Conservation (phyloP, 2,888 invertebrate genomes). For the Macrosiphum euphorbiae region DNA sequence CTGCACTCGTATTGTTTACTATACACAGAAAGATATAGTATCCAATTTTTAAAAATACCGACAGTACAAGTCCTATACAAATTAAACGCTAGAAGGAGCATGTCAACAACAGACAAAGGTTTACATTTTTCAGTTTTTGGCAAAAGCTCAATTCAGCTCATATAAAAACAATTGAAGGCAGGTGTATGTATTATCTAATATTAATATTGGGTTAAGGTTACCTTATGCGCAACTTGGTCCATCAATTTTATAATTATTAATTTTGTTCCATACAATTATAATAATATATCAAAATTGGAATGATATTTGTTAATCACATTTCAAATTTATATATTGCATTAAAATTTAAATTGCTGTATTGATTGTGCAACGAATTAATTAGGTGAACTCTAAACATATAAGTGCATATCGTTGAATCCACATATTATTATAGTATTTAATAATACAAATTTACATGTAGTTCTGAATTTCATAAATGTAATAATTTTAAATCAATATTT, state of each 20-base stretch:
- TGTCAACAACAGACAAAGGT: neutral
- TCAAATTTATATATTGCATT: neutral
- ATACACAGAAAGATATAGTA: neutral
- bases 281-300: neutral
- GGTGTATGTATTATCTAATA: neutral
- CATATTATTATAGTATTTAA: no score
- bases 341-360: neutral
- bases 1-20: neutral
- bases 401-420: no score
- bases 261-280: neutral
- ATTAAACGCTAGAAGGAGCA: constrained; percentile 36
- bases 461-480: neutral
- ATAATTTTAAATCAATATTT: neutral
- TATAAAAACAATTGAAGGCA: neutral
- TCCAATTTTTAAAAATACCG: neutral
- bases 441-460: neutral
- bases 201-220: neutral
- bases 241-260: neutral
- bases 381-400: neutral
- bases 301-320: neutral
- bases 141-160: neutral
- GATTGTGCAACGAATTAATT: neutral
- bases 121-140: neutral
- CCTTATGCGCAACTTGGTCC: neutral
- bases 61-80: neutral